These are phyloP conservation scores for Pammene aurita DNA, from an alignment of 2,888 invertebrate genomes.

Conservation along the genomic window DNA sequence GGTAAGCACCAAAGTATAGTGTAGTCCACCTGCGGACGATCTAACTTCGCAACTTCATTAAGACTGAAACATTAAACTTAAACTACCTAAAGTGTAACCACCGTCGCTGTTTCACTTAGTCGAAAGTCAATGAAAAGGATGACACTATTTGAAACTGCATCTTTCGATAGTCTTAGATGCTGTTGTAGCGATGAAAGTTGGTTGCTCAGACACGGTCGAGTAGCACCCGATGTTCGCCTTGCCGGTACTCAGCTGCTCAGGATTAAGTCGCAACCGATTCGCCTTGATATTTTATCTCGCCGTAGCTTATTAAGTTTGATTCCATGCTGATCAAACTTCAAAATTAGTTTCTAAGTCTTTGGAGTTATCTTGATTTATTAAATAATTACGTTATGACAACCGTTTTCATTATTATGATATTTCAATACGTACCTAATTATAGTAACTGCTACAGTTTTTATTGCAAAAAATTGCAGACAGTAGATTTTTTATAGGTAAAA, in stretches of 20 bases:
- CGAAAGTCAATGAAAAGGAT: constrained; percentile 11
- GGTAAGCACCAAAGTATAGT: constrained; percentile 55
- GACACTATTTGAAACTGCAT: constrained; percentile 5
- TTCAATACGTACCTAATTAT: background rate
- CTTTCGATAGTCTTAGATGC: constrained; percentile 8
- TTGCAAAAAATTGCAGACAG: background rate
- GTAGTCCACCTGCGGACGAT: constrained; percentile 48
- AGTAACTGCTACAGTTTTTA: too few relatives aligned
- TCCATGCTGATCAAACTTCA: constrained; percentile 54
- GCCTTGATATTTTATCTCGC: constrained; percentile 43
- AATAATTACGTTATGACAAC: too few relatives aligned
- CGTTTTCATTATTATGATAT: background rate
- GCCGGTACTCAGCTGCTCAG: constrained; percentile 18
- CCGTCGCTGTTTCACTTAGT: constrained; percentile 16
- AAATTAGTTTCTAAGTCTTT: constrained; percentile 49
- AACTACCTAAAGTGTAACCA: constrained; percentile 7
- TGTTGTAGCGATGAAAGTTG: constrained; percentile 65
- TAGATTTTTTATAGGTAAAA: background rate
- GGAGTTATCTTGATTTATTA: too few relatives aligned
- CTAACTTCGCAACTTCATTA: constrained; percentile 75
- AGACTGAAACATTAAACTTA: constrained; percentile 53
- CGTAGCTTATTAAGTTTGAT: constrained; percentile 59
- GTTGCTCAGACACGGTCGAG: constrained; percentile 61
- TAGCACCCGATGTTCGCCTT: constrained; percentile 15
- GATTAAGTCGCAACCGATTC: constrained; percentile 15